A percentile compares a stretch with the other conserved stretches of the same genome.
Evolutionary conservation across 2,888 invertebrate genomes (phyloP).

Genomic region (Pachydiplax longipennis): DNA sequence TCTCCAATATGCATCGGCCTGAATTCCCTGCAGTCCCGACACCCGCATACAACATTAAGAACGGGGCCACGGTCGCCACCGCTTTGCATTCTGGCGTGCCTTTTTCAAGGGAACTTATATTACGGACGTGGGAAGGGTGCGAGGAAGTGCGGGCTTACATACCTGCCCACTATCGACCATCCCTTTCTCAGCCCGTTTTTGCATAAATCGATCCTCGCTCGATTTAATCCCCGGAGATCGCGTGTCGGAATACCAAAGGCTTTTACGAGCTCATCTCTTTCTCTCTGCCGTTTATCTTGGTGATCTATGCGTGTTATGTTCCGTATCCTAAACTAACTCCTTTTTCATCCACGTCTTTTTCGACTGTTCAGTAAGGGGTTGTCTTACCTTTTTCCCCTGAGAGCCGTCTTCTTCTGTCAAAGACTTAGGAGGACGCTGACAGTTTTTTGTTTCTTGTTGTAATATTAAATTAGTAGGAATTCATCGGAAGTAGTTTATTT

Average conservation of each 20-base stretch:
- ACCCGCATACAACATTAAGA: neutral
- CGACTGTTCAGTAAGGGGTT: neutral
- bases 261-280: neutral
- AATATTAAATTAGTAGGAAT: no score
- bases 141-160: neutral
- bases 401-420: neutral
- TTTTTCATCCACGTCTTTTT: neutral
- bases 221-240: neutral
- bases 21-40: neutral
- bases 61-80: slow-evolving; percentile 31
- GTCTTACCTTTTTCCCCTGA: neutral
- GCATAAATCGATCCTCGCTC: neutral
- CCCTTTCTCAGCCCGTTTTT: neutral
- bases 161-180: neutral
- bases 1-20: neutral
- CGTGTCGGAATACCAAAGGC: neutral
- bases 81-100: slow-evolving; percentile 26
- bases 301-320: neutral
- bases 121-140: neutral
- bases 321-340: neutral
- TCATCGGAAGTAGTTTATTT: no score
- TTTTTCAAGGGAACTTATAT: slow-evolving; percentile 4
- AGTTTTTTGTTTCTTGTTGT: no score
- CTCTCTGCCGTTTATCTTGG: neutral
- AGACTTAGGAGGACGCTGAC: no score